Evolutionary conservation across 2,888 invertebrate genomes (phyloP).

Genomic region (Pheosia gnoma): DNA sequence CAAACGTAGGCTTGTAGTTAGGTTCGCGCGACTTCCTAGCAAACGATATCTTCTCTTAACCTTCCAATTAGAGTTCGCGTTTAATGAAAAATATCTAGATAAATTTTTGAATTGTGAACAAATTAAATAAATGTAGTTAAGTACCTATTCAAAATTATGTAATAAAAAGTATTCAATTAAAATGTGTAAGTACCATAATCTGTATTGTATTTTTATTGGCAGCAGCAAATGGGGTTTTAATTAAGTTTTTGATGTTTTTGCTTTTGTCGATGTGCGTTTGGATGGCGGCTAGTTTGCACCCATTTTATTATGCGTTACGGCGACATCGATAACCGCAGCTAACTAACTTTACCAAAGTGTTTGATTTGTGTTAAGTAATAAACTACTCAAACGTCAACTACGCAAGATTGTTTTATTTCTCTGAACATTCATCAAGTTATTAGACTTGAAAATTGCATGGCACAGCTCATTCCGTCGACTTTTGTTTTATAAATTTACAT

Average conservation of each 20-base stretch:
- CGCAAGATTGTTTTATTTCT: slow-evolving; percentile 1
- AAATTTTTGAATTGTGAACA: slow-evolving; percentile 68
- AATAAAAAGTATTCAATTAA: slow-evolving; percentile 38
- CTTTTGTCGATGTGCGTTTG: slow-evolving; percentile 66
- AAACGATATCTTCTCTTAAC: slow-evolving; percentile 75
- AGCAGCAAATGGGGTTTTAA: slow-evolving; percentile 40
- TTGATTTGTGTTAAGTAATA: slow-evolving; percentile 82
- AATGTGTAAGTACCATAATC: slow-evolving; percentile 37
- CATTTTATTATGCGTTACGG: slow-evolving; percentile 59
- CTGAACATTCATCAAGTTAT: too few species aligned
- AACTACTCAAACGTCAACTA: slow-evolving; percentile 81
- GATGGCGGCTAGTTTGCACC: slow-evolving; percentile 65
- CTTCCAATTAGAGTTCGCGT: slow-evolving; percentile 77
- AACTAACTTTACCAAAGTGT: slow-evolving; percentile 84
- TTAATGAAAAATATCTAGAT: slow-evolving; percentile 49
- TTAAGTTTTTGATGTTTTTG: slow-evolving; percentile 59
- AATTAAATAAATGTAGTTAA: slow-evolving; percentile 47
- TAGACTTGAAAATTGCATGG: too few species aligned
- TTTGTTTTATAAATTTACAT: too few species aligned
- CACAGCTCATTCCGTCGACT: too few species aligned
- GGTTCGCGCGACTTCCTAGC: slow-evolving; percentile 81
- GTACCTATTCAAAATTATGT: slow-evolving; percentile 42
- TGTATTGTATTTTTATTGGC: slow-evolving; percentile 35
- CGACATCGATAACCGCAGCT: slow-evolving; percentile 72
- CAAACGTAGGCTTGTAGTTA: slow-evolving; percentile 77